Evolutionary conservation across 2,888 invertebrate species (phyloP).

Genomic region (Temnothorax ravouxi): DNA sequence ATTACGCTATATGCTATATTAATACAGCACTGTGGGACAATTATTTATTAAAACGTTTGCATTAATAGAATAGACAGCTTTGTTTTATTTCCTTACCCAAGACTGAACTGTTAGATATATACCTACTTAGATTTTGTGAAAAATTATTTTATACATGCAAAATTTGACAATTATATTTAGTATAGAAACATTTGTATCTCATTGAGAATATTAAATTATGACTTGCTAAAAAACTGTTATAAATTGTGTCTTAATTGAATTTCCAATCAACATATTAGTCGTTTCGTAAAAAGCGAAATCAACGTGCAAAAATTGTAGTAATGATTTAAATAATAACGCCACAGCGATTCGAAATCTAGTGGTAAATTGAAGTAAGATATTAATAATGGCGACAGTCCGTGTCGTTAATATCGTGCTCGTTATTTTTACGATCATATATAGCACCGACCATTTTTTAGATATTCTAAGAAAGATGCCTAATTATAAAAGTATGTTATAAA

Average conservation of each 20-base stretch:
- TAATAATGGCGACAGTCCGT: not conserved
- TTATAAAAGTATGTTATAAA: conserved; percentile 6
- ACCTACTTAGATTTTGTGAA: not conserved
- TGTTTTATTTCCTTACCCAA: not conserved
- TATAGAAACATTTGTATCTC: not conserved
- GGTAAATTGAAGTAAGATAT: conserved; percentile 3
- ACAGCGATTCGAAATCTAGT: not conserved
- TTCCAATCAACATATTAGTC: not conserved
- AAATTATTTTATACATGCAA: not conserved
- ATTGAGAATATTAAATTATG: not conserved
- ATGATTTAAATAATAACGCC: not conserved
- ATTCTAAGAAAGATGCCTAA: not conserved
- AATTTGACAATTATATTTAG: not conserved
- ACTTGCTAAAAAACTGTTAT: not conserved
- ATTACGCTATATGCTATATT: not conserved
- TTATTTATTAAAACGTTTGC: conserved; percentile 33
- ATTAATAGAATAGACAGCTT: not conserved
- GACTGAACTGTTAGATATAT: not conserved
- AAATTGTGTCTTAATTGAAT: not conserved
- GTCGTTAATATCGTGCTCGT: not conserved
- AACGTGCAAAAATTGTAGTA: not conserved
- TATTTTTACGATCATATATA: not conserved
- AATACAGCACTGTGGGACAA: not conserved
- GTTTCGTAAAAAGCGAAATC: not conserved
- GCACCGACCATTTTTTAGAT: not conserved